Evolutionary conservation across 2,113 vertebrate species (phyloP), one percentile per base, ranked within the genome.

Genomic region (Seriola dumerili): DNA sequence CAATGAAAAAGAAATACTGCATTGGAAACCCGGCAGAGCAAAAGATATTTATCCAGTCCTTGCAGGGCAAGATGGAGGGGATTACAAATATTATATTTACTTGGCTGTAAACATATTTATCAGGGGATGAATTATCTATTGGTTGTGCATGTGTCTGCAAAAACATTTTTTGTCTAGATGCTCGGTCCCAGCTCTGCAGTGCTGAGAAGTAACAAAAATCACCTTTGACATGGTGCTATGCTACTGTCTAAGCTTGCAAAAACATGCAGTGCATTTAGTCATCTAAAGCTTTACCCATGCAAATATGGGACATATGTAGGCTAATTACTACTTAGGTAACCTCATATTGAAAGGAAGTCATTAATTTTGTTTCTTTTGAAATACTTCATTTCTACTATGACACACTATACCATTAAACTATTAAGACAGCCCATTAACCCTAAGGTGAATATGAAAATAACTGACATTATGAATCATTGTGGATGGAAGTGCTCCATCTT

Each of bases 31-130:
- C 74, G 78, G 87, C 69, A 72, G 83, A 76, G 76, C 55, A 50
- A 83, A 32, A 86, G 73, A 86, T 89, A 87, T 85, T 89, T 79
- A 87, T 90, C 84, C 79, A 61, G 77, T 67, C 72, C 76, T 78
- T 68, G 78, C 76, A 64, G 75, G 71, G 80, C 34, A 65, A 79
- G 87, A 92, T 88, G 68, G 84, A 89, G 72, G 72, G 88, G 81
- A 94, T 88, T 89, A 81, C 65, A 92, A 89, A 91, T 86, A 89
- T 87, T 82, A 85, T 83, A 83, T 89, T 88, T 83, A 63, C 85
- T 86, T 78, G 79, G 78, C 74, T 58, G 90, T 88, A 90, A 92
- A 94, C 85, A 84, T 65, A 87, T 89, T 90, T 88, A 85, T 91
- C 87, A 74, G 61, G 58, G 83, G 79, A 81, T 85, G 80, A 85